Percentiles rank a stretch among this genome's conserved stretches.
Evolutionary conservation across 2,113 vertebrate genomes (phyloP).

Genomic region (Anser cygnoides): DNA sequence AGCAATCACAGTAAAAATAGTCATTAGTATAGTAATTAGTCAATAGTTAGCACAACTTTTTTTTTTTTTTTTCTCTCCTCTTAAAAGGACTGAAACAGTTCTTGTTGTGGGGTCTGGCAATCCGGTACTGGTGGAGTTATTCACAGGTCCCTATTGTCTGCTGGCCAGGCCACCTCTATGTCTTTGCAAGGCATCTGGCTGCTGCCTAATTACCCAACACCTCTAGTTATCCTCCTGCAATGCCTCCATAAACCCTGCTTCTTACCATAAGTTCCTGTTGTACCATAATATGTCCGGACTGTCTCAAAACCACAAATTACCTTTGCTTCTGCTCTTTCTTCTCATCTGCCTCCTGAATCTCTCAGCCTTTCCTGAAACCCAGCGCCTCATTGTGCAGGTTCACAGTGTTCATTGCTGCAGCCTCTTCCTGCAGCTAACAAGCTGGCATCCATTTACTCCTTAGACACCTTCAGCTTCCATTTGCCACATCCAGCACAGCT

Average conservation of each 20-base stretch:
- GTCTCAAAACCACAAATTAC: neutral
- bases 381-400: neutral
- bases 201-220: neutral
- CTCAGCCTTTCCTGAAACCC: neutral
- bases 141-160: neutral
- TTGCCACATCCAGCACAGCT: constrained; percentile 42
- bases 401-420: neutral
- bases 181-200: neutral
- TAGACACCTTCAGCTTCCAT: constrained; percentile 46
- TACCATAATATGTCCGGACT: neutral
- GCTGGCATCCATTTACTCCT: constrained; percentile 49
- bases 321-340: neutral
- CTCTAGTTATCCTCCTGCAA: neutral
- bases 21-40: neutral
- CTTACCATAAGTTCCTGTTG: neutral
- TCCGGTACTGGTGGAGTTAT: neutral
- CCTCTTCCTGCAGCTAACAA: constrained; percentile 36
- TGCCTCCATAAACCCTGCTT: neutral
- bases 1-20: neutral
- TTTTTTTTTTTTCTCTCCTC: neutral
- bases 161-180: neutral
- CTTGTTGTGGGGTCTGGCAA: neutral
- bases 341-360: neutral
- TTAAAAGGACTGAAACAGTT: neutral
- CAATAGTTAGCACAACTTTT: neutral